phyloP scores from a whole-genome alignment of 64 coral and sea anemone genomes.

The Catalaphyllia jardinei region DNA sequence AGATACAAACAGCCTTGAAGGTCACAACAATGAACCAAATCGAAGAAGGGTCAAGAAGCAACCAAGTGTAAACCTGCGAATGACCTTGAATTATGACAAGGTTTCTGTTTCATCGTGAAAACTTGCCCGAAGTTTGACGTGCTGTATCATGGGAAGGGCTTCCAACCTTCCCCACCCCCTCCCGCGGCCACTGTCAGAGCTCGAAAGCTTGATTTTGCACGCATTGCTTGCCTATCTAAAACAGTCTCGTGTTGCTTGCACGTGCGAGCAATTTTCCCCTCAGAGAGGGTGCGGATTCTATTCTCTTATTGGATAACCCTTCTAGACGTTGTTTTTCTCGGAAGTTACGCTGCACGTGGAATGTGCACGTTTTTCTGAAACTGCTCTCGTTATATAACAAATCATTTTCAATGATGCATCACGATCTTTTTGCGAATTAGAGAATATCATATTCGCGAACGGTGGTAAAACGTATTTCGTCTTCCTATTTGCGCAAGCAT shows the following conservation, averaged over 20 bases:
- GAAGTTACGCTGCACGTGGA: neutral
- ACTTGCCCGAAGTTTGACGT: too few relatives aligned
- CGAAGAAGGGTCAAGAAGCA: too few relatives aligned
- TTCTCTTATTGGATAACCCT: too few relatives aligned
- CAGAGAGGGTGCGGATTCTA: neutral
- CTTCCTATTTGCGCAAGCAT: neutral
- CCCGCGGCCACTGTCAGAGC: too few relatives aligned
- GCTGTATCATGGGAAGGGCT: too few relatives aligned
- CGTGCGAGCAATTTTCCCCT: neutral
- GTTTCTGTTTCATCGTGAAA: too few relatives aligned
- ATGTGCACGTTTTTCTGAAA: neutral
- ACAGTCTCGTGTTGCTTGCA: neutral
- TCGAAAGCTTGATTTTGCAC: neutral
- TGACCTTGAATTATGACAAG: too few relatives aligned
- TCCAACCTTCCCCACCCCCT: too few relatives aligned
- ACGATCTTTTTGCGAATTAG: neutral
- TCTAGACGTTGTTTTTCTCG: neutral
- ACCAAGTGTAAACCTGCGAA: too few relatives aligned
- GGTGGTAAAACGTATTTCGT: neutral
- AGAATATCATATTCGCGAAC: neutral
- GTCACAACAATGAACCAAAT: too few relatives aligned
- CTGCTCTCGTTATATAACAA: neutral
- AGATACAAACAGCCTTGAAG: too few relatives aligned
- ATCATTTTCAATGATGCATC: neutral
- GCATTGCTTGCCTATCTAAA: constrained; percentile 16